Evolutionary conservation across 2,888 invertebrate genomes (phyloP).

Genomic region (Eupithecia insigniata): DNA sequence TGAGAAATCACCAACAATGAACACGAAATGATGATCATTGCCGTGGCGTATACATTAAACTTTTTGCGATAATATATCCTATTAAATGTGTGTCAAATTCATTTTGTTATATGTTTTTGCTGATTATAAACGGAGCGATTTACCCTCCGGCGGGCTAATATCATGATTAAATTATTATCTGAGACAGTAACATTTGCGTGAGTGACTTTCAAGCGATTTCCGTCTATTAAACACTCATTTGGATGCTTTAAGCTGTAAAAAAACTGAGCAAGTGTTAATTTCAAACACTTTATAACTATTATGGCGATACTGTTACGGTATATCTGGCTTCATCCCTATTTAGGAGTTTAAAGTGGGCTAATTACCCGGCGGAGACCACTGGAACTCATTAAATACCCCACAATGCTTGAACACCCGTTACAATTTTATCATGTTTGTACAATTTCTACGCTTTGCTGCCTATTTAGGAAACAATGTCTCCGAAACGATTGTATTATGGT

Average conservation of each 20-base stretch:
- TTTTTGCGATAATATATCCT: slow-evolving; percentile 71
- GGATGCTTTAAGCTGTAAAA: slow-evolving; percentile 31
- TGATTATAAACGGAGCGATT: slow-evolving; percentile 68
- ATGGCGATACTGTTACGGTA: slow-evolving; percentile 35
- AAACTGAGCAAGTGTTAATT: slow-evolving; percentile 41
- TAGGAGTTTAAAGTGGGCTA: slow-evolving; percentile 37
- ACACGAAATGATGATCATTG: slow-evolving; percentile 78
- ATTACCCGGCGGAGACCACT: slow-evolving; percentile 31
- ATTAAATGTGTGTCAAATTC: slow-evolving; percentile 71
- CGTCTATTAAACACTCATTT: slow-evolving; percentile 54
- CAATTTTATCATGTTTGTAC: slow-evolving; percentile 34
- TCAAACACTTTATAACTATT: slow-evolving; percentile 39
- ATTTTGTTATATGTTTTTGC: slow-evolving; percentile 55
- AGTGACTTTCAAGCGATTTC: slow-evolving; percentile 63
- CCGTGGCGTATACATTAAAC: slow-evolving; percentile 73
- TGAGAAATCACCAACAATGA: slow-evolving; percentile 81
- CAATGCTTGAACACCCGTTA: slow-evolving; percentile 33
- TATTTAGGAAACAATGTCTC: slow-evolving; percentile 16
- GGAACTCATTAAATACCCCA: slow-evolving; percentile 34
- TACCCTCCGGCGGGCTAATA: slow-evolving; percentile 66
- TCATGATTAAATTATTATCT: slow-evolving; percentile 77
- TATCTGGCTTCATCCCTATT: slow-evolving; percentile 33
- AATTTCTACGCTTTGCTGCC: slow-evolving; percentile 20
- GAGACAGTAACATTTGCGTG: slow-evolving; percentile 63
- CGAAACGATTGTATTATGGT: not conserved